These are phyloP conservation scores for Drosophila kohkoa DNA, from an alignment of 1,140 invertebrate genomes.

Conservation along the genomic window DNA sequence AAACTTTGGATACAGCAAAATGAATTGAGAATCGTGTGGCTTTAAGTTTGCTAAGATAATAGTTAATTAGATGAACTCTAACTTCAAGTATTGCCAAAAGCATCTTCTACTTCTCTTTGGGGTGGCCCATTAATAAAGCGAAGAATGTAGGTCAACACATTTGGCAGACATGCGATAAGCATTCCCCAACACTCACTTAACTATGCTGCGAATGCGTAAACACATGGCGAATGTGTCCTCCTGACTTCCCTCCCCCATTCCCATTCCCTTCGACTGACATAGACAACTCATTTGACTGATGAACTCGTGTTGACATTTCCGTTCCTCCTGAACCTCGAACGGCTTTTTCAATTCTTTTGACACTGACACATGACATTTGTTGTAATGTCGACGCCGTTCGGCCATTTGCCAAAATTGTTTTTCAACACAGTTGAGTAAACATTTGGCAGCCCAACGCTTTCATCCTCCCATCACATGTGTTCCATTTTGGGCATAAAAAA, in stretches of 20 bases:
- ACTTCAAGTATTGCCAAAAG: slow-evolving; percentile 6
- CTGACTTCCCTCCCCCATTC: slow-evolving; percentile 9
- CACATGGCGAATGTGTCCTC: slow-evolving; percentile 39
- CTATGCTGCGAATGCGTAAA: slow-evolving; percentile 48
- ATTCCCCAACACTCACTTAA: slow-evolving; percentile 59
- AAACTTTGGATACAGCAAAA: background rate
- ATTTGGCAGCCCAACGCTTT: slow-evolving; percentile 48
- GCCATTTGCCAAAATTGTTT: slow-evolving; percentile 80
- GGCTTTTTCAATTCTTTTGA: slow-evolving; percentile 64
- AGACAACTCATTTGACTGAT: slow-evolving; percentile 82
- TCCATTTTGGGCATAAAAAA: slow-evolving; percentile 53
- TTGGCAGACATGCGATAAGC: slow-evolving; percentile 29
- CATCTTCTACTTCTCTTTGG: slow-evolving; percentile 12
- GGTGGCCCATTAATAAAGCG: slow-evolving; percentile 69
- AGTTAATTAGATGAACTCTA: slow-evolving; percentile 67
- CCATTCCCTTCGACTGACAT: slow-evolving; percentile 10
- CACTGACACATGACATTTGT: slow-evolving; percentile 83
- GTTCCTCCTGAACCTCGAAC: slow-evolving; percentile 31
- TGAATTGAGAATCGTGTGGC: background rate
- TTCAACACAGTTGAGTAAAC: slow-evolving; percentile 82
- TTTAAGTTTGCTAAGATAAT: slow-evolving; percentile 31
- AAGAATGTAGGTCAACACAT: slow-evolving; percentile 59
- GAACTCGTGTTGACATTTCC: slow-evolving; percentile 81
- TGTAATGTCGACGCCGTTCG: slow-evolving; percentile 58
- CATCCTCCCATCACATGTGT: slow-evolving; percentile 37